These are phyloP conservation scores for Pyrrhia umbra DNA, from an alignment of 2,888 invertebrate species.

Conservation along the genomic window DNA sequence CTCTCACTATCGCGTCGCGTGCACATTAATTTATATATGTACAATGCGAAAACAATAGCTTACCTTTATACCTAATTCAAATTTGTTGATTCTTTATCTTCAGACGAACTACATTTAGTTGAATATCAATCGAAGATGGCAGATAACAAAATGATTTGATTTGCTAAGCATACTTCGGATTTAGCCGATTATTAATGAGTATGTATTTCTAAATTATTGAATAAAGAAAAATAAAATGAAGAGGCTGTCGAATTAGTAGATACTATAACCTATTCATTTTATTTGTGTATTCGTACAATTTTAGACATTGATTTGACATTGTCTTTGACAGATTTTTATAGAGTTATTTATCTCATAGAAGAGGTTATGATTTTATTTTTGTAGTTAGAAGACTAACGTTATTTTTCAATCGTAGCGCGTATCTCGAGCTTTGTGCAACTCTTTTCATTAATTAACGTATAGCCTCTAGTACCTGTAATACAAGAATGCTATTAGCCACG, in stretches of 20 bases:
- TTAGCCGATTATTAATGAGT: not conserved
- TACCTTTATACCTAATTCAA: not conserved
- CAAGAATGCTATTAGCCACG: not conserved
- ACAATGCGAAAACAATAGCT: slow-evolving; percentile 20
- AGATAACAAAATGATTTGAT: slow-evolving; percentile 21
- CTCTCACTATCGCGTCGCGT: slow-evolving; percentile 47
- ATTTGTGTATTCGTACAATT: too few relatives aligned
- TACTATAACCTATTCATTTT: too few relatives aligned
- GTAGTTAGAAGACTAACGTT: too few relatives aligned
- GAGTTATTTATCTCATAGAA: too few relatives aligned
- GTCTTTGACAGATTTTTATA: too few relatives aligned
- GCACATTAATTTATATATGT: slow-evolving; percentile 19
- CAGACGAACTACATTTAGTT: slow-evolving; percentile 31
- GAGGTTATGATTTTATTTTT: too few relatives aligned
- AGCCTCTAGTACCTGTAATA: not conserved
- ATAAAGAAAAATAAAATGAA: too few relatives aligned
- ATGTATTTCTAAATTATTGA: too few relatives aligned
- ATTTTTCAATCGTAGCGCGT: too few relatives aligned
- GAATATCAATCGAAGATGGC: slow-evolving; percentile 23
- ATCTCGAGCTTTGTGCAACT: not conserved
- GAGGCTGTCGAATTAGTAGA: too few relatives aligned
- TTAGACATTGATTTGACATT: too few relatives aligned
- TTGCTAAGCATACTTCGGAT: slow-evolving; percentile 2
- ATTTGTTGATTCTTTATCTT: slow-evolving; percentile 36
- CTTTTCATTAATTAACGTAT: not conserved